These are phyloP conservation scores for Phengaris arion DNA, from an alignment of 2,888 invertebrate genomes.

Conservation along the genomic window DNA sequence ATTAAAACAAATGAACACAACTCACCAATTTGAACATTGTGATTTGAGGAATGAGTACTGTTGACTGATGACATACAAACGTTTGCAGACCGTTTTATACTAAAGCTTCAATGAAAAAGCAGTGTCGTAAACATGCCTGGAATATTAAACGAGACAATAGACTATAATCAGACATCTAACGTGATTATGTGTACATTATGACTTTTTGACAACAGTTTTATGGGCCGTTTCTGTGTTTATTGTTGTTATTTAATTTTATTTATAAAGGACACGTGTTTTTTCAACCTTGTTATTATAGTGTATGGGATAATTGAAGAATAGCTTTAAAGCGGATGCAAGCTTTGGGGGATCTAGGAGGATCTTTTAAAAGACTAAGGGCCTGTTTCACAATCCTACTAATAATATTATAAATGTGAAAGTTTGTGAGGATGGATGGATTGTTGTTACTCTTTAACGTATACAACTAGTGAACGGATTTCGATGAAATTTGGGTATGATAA, in stretches of 20 bases:
- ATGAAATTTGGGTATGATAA: too few relatives aligned
- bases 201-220: slow-evolving; percentile 21
- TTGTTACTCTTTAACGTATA: too few relatives aligned
- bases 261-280: background rate
- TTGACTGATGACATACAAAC: slow-evolving; percentile 28
- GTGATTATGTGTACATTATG: background rate
- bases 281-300: background rate
- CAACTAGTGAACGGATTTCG: too few relatives aligned
- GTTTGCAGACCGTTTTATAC: slow-evolving; percentile 31
- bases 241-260: slow-evolving; percentile 18
- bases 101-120: slow-evolving; percentile 31
- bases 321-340: background rate
- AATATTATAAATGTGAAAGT: too few relatives aligned
- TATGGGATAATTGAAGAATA: background rate
- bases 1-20: background rate
- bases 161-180: slow-evolving; percentile 14
- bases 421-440: too few relatives aligned
- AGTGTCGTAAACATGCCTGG: slow-evolving; percentile 32
- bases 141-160: slow-evolving; percentile 31
- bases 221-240: slow-evolving; percentile 14
- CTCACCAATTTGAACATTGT: slow-evolving; percentile 57
- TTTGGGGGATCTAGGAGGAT: background rate
- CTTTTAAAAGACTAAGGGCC: too few relatives aligned
- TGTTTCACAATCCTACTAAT: too few relatives aligned
- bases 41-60: slow-evolving; percentile 32